Evolutionary conservation across 2,797 vertebrate genomes (phyloP), one percentile per base, ranked within the genome.

Genomic region (Tenualosa ilisha): DNA sequence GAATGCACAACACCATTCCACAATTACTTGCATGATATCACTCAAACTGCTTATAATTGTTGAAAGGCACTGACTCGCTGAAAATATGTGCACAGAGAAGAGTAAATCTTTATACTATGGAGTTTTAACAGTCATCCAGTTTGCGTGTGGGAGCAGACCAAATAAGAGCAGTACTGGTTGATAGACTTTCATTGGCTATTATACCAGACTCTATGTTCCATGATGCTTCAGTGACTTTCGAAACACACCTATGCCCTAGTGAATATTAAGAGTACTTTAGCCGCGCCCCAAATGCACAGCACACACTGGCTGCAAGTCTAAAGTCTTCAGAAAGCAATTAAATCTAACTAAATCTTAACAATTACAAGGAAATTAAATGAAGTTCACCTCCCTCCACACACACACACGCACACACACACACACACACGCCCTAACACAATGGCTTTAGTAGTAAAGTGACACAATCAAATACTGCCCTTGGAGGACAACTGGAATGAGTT

Each of bases 331-430:
- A 79, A 79, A 79, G 37, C 37, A 79, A 79, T 79, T 17, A 22
- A 79, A 79, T 22, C 63, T 72, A 72, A 72, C 72, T 15, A 79
- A 79, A 79, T 79, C 72, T 79, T 46, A 79, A 79, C 40, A 46
- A 20, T 79, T 79, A 43, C 15, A 20, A 40, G 72, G 72, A 79
- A 79, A 79, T 79, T 79, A 22, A 79, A 79, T 46, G 72, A 72
- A 72, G 31, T 46, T 31, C 37, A 17, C 68, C 68, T 11, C 68
- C 31, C 37, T 43, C 37, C 37, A 75, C 37, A 43, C 31, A 75
- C 37, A 75, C 37, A 20, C 68, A 43, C 63, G 26, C 22, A 72
- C 13, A 56, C 54, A 56, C 54, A 56, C 54, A 56, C 54, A 56
- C 17, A 56, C 51, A 54, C 51, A 54, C 51, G 3, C 15, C 37